Conservation (phyloP, 1,140 invertebrate genomes). For the Apis florea region DNA sequence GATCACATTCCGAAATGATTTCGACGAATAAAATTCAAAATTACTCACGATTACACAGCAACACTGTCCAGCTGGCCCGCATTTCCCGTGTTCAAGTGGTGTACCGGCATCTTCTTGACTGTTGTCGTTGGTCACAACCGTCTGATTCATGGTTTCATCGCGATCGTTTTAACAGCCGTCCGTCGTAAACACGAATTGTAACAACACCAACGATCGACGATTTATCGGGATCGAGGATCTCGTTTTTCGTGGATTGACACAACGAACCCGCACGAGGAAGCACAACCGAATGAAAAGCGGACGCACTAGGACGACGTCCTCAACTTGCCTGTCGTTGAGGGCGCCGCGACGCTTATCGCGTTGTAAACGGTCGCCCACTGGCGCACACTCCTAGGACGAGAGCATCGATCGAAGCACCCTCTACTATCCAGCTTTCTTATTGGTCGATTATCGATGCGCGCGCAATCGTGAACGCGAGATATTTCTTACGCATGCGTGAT, state of each 20-base stretch:
- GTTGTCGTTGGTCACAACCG: constrained; percentile 41
- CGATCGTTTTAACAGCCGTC: constrained; percentile 3
- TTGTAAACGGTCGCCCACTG: constrained; percentile 53
- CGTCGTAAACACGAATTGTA: constrained; percentile 2
- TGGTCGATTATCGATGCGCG: constrained; percentile 42
- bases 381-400: constrained; percentile 59
- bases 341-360: constrained; percentile 65
- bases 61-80: constrained; percentile 48
- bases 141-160: constrained; percentile 41
- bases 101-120: constrained; percentile 64
- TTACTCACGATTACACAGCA: constrained; percentile 66
- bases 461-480: neutral
- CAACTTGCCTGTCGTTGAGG: constrained; percentile 42
- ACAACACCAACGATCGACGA: neutral
- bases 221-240: neutral
- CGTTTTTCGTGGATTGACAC: neutral
- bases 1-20: neutral
- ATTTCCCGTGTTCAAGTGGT: constrained; percentile 27
- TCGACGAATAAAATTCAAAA: neutral
- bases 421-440: constrained; percentile 49
- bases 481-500: neutral
- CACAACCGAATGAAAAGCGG: constrained; percentile 1
- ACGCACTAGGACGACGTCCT: constrained; percentile 37
- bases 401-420: constrained; percentile 69
- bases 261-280: constrained; percentile 2